Percentiles rank a stretch among this genome's conserved stretches.
Conservation (phyloP, 2,888 invertebrate genomes). For the Falcaria lacertinaria region DNA sequence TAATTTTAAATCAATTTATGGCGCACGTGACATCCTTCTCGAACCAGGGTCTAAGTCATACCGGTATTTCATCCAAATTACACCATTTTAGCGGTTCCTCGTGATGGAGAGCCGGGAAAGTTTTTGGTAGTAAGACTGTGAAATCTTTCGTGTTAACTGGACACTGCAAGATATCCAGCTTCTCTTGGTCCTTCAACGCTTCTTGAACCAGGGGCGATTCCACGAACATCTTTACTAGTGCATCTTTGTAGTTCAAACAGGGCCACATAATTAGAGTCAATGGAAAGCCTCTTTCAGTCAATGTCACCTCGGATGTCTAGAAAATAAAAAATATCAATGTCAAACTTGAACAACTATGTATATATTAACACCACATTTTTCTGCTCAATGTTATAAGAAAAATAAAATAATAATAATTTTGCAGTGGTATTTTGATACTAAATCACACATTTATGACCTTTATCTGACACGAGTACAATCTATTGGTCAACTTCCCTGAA, state of each 20-base stretch:
- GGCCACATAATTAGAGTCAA: slow-evolving; percentile 56
- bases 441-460: too few relatives aligned
- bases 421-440: too few relatives aligned
- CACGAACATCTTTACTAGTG: slow-evolving; percentile 48
- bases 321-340: slow-evolving; percentile 17
- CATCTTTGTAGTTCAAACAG: slow-evolving; percentile 49
- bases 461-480: too few relatives aligned
- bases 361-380: background rate
- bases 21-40: too few relatives aligned
- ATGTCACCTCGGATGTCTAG: slow-evolving; percentile 43
- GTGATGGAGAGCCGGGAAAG: slow-evolving; percentile 47
- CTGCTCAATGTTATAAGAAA: too few relatives aligned
- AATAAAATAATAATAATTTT: too few relatives aligned
- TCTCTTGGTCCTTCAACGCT: slow-evolving; percentile 43
- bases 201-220: slow-evolving; percentile 33
- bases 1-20: too few relatives aligned
- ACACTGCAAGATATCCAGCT: slow-evolving; percentile 42
- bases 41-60: slow-evolving; percentile 23
- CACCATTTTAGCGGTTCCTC: slow-evolving; percentile 55
- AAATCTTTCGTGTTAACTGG: slow-evolving; percentile 48
- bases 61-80: slow-evolving; percentile 60
- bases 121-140: slow-evolving; percentile 58
- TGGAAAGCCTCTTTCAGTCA: slow-evolving; percentile 59
- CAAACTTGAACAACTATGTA: background rate
- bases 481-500: too few relatives aligned